Base-by-base conservation (phyloP, 2,888 invertebrate genomes). In the Exephanes ischioxanthus region DNA sequence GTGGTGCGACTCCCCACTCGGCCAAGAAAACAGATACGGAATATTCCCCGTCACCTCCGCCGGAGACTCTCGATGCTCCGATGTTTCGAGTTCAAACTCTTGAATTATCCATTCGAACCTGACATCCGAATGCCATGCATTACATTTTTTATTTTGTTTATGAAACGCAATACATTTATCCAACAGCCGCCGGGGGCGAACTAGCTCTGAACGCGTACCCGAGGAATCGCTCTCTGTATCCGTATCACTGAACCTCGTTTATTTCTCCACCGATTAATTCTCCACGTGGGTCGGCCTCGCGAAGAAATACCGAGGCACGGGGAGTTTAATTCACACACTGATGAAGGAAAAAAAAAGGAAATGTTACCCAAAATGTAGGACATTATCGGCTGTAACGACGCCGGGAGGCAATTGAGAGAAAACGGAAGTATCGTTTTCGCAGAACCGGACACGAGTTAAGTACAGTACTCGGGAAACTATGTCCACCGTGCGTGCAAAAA, bases 101-200 rank as follows among this genome's bases (percentile, higher is more conserved):
- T 68, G 63, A 84, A 81, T 78, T 81, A 78, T 77, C 58, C 76
- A 61, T 61, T 81, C 79, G 84, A 61, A 58, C 58, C 22, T 53
- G 22, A 68, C 11, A 26, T 68, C 19, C 53, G 45, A 61, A 63
- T 63, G 19, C 30, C 7, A 51, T n/a, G 7, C 9, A 48, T 16
- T 19, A 6, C 19, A 14, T 16, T 22, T 51, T 26, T 26, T 26
- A 0, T 53, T 9, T 19, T n/a, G 3, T 7, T 19, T n/a, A 30
- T 0, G 58, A n/a, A 51, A 30, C 19, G 72, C 45, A 30, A 41
- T 45, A 48, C 5, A n/a, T n/a, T 51, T 51, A 1, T 16, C 5
- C n/a, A n/a, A n/a, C 1, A 4, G 51, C 51, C 51, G 51, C 0
- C 16, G n/a, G 51, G 5, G 4, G 3, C 4, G 11, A 55, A 3